Percentiles rank a stretch among this genome's conserved stretches.
Evolutionary conservation across 2,797 vertebrate genomes (phyloP).

Genomic region (Hyperoplus immaculatus): DNA sequence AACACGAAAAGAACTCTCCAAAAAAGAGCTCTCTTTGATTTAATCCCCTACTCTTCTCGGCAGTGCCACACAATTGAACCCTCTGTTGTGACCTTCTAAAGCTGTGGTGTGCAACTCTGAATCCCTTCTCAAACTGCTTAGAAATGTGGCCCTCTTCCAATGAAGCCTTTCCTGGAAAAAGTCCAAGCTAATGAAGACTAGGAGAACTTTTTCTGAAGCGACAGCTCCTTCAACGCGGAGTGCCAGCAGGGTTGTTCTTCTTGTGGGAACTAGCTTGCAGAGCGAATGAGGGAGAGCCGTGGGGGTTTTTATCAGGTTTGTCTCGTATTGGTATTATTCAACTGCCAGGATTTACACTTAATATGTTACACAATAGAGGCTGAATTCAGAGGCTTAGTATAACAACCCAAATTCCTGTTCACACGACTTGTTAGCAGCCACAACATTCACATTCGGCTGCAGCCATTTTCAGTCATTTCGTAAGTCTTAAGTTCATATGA

Average conservation of each 20-base stretch:
- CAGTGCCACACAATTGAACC: conserved; percentile 56
- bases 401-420: conserved; percentile 32
- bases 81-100: conserved; percentile 74
- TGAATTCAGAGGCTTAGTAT: conserved; percentile 35
- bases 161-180: conserved; percentile 22
- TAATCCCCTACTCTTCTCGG: conserved; percentile 58
- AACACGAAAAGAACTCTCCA: conserved; percentile 36
- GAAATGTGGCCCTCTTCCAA: conserved; percentile 44
- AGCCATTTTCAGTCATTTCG: background rate
- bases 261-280: background rate
- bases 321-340: conserved; percentile 40
- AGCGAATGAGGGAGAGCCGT: background rate
- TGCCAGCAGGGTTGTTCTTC: conserved; percentile 12
- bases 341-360: conserved; percentile 50
- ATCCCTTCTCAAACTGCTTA: conserved; percentile 61
- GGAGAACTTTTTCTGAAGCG: conserved; percentile 18
- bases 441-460: background rate
- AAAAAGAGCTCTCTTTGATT: conserved; percentile 43
- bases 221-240: conserved; percentile 1
- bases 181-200: background rate
- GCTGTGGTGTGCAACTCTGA: conserved; percentile 60
- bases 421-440: background rate
- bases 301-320: background rate
- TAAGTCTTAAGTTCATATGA: background rate
- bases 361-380: conserved; percentile 54